Conservation (phyloP, 2,888 invertebrate genomes). For the Gymnocheta viridis region DNA sequence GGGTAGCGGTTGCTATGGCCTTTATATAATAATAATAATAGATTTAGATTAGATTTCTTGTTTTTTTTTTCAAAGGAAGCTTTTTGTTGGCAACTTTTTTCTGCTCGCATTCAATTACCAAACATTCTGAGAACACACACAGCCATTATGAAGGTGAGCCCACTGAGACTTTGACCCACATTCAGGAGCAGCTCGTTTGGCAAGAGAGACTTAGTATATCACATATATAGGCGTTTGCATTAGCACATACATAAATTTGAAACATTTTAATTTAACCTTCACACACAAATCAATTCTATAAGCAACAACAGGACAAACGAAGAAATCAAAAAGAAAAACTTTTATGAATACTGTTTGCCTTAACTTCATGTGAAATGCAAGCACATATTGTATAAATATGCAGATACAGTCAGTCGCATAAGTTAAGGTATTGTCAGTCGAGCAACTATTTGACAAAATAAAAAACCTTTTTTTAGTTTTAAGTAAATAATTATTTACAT, state of each 20-base stretch:
- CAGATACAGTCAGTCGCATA: neutral
- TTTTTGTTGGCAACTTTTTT: too few species aligned
- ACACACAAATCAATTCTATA: neutral
- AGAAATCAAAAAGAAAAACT: neutral
- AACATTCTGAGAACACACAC: too few species aligned
- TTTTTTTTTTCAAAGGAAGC: too few species aligned
- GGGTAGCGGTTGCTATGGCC: too few species aligned
- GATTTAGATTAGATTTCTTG: too few species aligned
- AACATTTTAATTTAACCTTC: conserved; percentile 34
- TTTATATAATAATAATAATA: too few species aligned
- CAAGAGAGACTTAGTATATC: conserved; percentile 62
- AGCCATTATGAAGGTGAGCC: too few species aligned
- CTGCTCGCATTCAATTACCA: too few species aligned
- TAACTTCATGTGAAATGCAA: neutral
- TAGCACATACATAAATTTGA: neutral
- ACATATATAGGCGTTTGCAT: conserved; percentile 66
- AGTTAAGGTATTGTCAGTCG: neutral
- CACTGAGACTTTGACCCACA: conserved; percentile 28
- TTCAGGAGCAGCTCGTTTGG: neutral
- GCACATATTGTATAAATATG: too few species aligned
- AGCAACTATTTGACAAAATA: too few species aligned
- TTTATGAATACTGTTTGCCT: neutral
- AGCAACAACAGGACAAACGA: neutral
- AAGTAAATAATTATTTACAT: too few species aligned
- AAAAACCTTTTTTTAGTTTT: too few species aligned